Base-by-base conservation (phyloP, 2,113 vertebrate species). In the Mirza zaza region DNA sequence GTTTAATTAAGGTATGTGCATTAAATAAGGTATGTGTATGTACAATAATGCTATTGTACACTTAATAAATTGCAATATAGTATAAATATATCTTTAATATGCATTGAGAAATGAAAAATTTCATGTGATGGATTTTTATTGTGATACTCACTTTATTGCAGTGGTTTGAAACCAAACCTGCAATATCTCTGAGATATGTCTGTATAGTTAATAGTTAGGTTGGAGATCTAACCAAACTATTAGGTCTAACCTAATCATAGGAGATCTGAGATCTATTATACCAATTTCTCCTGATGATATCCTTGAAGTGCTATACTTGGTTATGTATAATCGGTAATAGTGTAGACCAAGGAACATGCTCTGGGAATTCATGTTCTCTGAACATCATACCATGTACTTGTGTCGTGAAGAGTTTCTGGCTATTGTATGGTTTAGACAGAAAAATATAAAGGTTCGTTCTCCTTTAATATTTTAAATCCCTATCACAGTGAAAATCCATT, bases 381-480 rank as follows among this genome's bases (percentile, higher is more conserved):
- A 68, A 77, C 14, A 77, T 3, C 88, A 8, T 34, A 2, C 32
- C 39, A 77, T 5, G 45, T 63, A 6, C 1, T 77, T 55, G 2
- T 88, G 25, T 13, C 6, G 13, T n/a, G 7, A 36, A 48, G 48
- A 95, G 6, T 34, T 63, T 67, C 87, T 85, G 52, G 87, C n/a
- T 75, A 23, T 13, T 83, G 18, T 5, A 73, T 29, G 50, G 42
- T 96, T 84, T 89, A 20, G 48, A 87, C 32, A 10, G 27, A 42
- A 84, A 61, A 91, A 21, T 76, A 2, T 67, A 77, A 88, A 90
- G 52, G 52, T 25, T 89, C 13, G 2, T 75, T 90, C 36, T 9
- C 18, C 42, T 17, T 81, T 95, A 84, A 96, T 34, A 59, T 87
- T 97, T 95, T 52, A 90, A 97, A 95, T 52, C 27, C 29, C 3